phyloP scores from a whole-genome alignment of 2,888 invertebrate genomes.

The Theretra japonica region DNA sequence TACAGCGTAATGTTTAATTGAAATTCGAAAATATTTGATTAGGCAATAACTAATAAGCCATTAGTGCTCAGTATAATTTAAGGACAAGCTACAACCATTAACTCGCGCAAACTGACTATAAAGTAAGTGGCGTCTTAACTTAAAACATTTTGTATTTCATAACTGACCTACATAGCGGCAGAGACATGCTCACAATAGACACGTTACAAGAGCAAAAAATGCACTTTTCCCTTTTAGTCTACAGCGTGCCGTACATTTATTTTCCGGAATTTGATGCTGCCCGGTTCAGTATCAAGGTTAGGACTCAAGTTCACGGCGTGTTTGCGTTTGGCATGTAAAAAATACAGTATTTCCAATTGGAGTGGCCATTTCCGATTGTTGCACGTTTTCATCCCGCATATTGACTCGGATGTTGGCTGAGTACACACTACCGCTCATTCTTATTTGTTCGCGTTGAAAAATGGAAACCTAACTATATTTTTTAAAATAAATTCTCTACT shows the following conservation, averaged over 20 bases:
- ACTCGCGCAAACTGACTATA: background rate
- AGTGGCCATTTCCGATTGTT: conserved; percentile 5
- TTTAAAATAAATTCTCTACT: background rate
- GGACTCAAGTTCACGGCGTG: conserved; percentile 12
- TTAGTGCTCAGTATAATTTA: background rate
- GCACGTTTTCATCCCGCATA: background rate
- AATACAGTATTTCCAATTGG: background rate
- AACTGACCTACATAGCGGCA: conserved; percentile 16
- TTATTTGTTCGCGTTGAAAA: background rate
- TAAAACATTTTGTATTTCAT: conserved; percentile 19
- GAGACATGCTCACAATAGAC: conserved; percentile 16
- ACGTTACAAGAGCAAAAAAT: conserved; percentile 23
- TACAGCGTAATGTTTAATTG: too few relatives aligned
- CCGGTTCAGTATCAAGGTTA: conserved; percentile 12
- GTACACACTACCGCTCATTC: background rate
- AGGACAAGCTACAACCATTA: background rate
- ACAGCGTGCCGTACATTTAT: conserved; percentile 19
- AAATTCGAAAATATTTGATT: too few relatives aligned
- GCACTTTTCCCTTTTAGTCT: conserved; percentile 20
- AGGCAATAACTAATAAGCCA: too few relatives aligned
- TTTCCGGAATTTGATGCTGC: conserved; percentile 18
- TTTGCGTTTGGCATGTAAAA: conserved; percentile 6
- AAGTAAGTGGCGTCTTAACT: conserved; percentile 15
- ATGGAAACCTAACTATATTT: background rate
- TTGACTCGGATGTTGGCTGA: background rate